These are phyloP conservation scores for Cairina moschata DNA, from an alignment of 2,113 vertebrate genomes.

Conservation along the genomic window DNA sequence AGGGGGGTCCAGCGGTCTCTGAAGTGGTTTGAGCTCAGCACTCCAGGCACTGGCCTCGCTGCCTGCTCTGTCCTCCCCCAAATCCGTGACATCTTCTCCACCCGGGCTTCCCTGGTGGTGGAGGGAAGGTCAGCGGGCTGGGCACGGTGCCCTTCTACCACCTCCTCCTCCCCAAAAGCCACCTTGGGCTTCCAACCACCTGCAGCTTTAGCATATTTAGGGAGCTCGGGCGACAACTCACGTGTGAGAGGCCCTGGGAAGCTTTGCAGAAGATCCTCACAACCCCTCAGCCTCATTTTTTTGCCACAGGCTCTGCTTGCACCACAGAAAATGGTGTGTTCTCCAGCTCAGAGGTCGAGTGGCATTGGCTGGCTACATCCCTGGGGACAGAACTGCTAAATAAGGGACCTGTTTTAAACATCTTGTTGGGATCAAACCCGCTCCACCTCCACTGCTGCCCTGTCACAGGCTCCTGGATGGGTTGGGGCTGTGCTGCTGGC, in stretches of 20 bases:
- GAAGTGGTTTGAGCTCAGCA: not conserved
- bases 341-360: not conserved
- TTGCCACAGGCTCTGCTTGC: no score
- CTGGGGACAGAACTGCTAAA: not conserved
- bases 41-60: fast-evolving
- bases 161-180: not conserved
- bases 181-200: not conserved
- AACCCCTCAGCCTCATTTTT: not conserved
- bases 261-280: not conserved
- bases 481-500: no score
- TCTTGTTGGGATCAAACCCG: not conserved
- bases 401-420: not conserved
- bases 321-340: not conserved
- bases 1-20: fast-evolving
- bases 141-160: not conserved
- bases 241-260: not conserved
- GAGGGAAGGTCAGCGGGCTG: not conserved
- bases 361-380: no score
- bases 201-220: not conserved
- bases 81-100: not conserved
- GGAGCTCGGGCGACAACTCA: not conserved
- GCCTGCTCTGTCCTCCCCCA: fast-evolving
- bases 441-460: not conserved
- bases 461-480: no score
- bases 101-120: not conserved